Base-by-base conservation (phyloP, 2,888 invertebrate genomes). In the Nomada flava region DNA sequence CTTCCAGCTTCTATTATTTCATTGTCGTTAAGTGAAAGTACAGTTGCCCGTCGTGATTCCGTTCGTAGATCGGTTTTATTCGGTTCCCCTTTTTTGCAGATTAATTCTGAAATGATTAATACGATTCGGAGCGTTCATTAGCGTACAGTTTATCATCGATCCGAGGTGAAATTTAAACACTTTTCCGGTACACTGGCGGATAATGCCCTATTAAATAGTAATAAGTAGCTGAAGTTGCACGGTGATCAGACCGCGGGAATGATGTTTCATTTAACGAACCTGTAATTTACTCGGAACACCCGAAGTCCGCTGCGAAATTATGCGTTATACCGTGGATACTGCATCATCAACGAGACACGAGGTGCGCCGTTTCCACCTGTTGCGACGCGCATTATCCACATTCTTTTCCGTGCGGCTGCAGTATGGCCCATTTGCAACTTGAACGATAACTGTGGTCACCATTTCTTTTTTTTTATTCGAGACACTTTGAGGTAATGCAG, bases 141-240 rank as follows among this genome's bases (percentile, higher is more conserved):
- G 11, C 18, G 18, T 2, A 42, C 53, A n/a, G 55, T 68, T 68
- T 68, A 55, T 68, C 42, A 55, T 68, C 55, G 23, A 2, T 2
- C 11, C 53, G 10, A 11, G 23, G 23, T 55, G 55, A 68, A 68
- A 55, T 68, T 69, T n/a, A 57, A 44, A 44, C 23, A 59, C 36
- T 68, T 55, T 26, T 53, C 26, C 20, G 52, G 53, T 36, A 52
- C 52, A n/a, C 53, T 9, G 36, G 18, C 55, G 55, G 42, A 57
- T 57, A 68, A 68, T 68, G 55, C 23, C 55, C 68, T 68, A 68
- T 69, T 69, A 69, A 69, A 69, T 69, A 69, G 69, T 69, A 69
- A 69, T 69, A 69, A 69, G 69, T 69, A 59, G 69, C 29, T 10
- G 69, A 69, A n/a, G 59, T 47, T n/a, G 26, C 44, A 10, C 13